phyloP scores from a whole-genome alignment of 2,797 vertebrate species.

The Lithobates pipiens region DNA sequence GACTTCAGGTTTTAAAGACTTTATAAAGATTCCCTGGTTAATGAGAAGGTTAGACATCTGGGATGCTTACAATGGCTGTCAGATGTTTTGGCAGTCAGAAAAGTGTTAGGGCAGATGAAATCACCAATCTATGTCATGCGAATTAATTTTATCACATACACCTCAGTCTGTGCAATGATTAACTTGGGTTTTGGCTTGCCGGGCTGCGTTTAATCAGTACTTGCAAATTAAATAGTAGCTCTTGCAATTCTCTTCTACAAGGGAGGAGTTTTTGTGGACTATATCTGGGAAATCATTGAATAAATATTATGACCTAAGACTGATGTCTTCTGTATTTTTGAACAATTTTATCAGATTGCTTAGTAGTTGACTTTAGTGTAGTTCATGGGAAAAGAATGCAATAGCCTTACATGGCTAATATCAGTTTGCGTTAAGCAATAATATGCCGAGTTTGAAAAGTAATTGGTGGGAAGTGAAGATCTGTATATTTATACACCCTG shows the following conservation, averaged over 20 bases:
- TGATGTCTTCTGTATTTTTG: not conserved
- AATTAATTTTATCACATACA: conserved; percentile 30
- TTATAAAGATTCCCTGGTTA: conserved; percentile 34
- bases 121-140: conserved; percentile 21
- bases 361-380: not conserved
- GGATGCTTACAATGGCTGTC: conserved; percentile 38
- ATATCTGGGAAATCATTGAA: not conserved
- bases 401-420: not conserved
- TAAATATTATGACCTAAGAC: not conserved
- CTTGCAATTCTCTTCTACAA: not conserved
- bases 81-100: conserved; percentile 53
- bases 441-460: not conserved
- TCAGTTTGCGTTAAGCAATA: not conserved
- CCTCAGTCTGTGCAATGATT: conserved; percentile 27
- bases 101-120: conserved; percentile 33
- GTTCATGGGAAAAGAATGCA: not conserved
- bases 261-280: not conserved
- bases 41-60: conserved; percentile 49
- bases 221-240: conserved; percentile 10
- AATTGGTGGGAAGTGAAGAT: not conserved
- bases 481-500: not conserved
- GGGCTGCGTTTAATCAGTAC: conserved; percentile 25
- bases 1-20: conserved; percentile 3
- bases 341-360: not conserved
- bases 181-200: conserved; percentile 33